These are phyloP conservation scores for Apodemia duryi DNA, from an alignment of 2,888 invertebrate genomes.

Conservation along the genomic window DNA sequence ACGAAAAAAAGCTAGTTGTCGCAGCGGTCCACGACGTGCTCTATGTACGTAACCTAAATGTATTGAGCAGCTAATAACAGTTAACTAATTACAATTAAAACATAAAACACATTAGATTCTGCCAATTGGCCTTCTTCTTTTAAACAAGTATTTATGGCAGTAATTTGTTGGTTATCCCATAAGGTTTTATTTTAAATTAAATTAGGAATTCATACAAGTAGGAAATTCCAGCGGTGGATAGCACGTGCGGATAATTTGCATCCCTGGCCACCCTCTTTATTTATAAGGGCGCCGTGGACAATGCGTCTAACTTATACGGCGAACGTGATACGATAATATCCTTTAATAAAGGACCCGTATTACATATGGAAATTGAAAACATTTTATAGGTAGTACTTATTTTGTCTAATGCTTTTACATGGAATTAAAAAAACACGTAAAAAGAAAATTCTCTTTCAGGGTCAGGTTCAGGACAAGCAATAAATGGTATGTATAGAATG, in stretches of 20 bases:
- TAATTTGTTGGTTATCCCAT: not conserved
- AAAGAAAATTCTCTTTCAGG: too few relatives aligned
- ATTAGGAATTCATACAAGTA: not conserved
- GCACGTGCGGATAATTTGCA: conserved; percentile 8
- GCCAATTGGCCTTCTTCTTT: not conserved
- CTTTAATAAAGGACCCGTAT: conserved; percentile 1
- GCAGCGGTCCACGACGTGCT: too few relatives aligned
- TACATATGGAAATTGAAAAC: conserved; percentile 2
- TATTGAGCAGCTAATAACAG: too few relatives aligned
- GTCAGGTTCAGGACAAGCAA: too few relatives aligned
- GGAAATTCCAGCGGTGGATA: not conserved
- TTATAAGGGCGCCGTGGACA: conserved; percentile 1
- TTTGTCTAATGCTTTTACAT: not conserved
- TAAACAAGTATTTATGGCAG: not conserved
- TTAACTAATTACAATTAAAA: too few relatives aligned
- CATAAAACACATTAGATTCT: too few relatives aligned
- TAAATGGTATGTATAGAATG: too few relatives aligned
- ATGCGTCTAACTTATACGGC: not conserved
- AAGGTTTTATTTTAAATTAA: conserved; percentile 5
- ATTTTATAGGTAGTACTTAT: not conserved
- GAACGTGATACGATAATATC: conserved; percentile 7
- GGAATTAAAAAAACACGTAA: too few relatives aligned
- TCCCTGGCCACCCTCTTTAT: not conserved
- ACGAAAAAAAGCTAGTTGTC: too few relatives aligned
- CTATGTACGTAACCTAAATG: too few relatives aligned